Conservation (phyloP, 2,888 invertebrate species). For the Eustalomyia histrio region DNA sequence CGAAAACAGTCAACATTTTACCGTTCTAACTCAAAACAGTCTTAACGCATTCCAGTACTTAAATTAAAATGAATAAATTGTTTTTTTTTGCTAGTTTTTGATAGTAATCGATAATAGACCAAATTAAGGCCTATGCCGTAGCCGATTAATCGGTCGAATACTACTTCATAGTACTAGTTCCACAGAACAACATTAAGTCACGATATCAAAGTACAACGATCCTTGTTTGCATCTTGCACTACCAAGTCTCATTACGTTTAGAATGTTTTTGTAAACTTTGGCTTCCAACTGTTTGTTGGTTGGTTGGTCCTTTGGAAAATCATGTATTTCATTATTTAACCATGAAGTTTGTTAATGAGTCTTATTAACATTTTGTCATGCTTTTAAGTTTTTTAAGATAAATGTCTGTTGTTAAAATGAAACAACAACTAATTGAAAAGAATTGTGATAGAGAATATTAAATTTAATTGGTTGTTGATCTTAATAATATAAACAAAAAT, state of each 20-base stretch:
- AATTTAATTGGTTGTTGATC: slow-evolving; percentile 55
- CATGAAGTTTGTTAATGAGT: slow-evolving; percentile 58
- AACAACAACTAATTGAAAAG: slow-evolving; percentile 50
- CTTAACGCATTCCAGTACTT: too few species aligned
- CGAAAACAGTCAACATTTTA: too few species aligned
- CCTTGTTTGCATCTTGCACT: slow-evolving; percentile 31
- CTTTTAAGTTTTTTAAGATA: slow-evolving; percentile 57
- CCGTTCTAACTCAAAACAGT: too few species aligned
- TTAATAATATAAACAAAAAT: background rate
- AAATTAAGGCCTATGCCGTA: too few species aligned
- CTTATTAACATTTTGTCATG: slow-evolving; percentile 65
- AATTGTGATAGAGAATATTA: slow-evolving; percentile 62
- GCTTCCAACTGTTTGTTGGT: slow-evolving; percentile 15
- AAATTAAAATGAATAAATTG: too few species aligned
- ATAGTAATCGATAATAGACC: too few species aligned
- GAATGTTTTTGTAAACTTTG: slow-evolving; percentile 6
- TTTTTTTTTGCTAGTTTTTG: too few species aligned
- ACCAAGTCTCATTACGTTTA: background rate
- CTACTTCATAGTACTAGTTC: background rate
- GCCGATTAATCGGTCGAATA: too few species aligned
- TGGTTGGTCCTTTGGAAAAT: background rate
- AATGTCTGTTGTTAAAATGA: slow-evolving; percentile 44
- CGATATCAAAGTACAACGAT: slow-evolving; percentile 53
- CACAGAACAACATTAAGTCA: slow-evolving; percentile 50
- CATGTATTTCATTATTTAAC: slow-evolving; percentile 7